Base-by-base conservation (phyloP, 2,797 vertebrate genomes). In the Ambastaia sidthimunki region DNA sequence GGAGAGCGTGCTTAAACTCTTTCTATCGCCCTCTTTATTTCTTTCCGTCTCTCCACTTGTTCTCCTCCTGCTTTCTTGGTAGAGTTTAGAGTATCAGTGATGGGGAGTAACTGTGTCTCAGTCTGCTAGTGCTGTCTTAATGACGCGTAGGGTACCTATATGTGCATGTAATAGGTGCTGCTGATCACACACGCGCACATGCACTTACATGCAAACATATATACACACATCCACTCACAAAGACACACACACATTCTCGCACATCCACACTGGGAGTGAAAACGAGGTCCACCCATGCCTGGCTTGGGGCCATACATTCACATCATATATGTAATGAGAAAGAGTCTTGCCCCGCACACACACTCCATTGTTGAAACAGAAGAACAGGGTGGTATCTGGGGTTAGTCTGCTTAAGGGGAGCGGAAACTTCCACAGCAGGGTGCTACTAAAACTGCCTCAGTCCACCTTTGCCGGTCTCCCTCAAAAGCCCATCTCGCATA, bases 391-490 rank as follows among this genome's bases (percentile, higher is more conserved):
- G 57, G 54, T 79, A 74, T 74, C 18, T 86, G 89, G 91, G 92
- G 85, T 90, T 91, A 89, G 93, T 94, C 92, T 94, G 93, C 93
- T 93, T 93, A 91, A 92, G 93, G 91, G 92, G 91, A 93, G 93
- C 90, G 82, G 89, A 91, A 93, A 93, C 93, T 93, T 93, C 93
- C 91, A 93, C 90, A 93, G 93, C 91, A 93, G 91, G 92, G 92
- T 94, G 92, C 93, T 93, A 93, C 87, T 93, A 89, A 91, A 93
- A 91, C 94, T 93, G 92, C 90, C 88, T 91, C 90, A 87, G 89
- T 86, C 89, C 88, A 85, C 77, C 65, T 78, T 83, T 44, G 65
- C 41, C 41, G 10, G 41, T 44, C 9, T 44, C 41, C 41, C 41
- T 44, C 59, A 28, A 37, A 57, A 72, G 82, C 66, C 71, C 21